A percentile compares a stretch with the other conserved stretches of the same genome.
phyloP scores from a whole-genome alignment of 1,140 invertebrate species.

The Harlomillsia oculata region DNA sequence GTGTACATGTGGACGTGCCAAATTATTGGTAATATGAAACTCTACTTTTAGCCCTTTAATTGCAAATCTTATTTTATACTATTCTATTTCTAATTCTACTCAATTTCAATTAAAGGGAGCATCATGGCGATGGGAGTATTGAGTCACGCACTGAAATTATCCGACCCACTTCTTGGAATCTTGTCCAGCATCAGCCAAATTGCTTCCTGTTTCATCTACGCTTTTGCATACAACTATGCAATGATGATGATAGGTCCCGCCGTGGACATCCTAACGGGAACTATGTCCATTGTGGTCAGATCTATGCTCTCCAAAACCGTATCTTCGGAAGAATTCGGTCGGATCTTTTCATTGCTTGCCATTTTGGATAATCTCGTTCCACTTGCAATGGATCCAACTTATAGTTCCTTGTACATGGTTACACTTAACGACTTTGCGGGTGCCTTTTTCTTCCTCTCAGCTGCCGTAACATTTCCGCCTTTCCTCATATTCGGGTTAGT shows the following conservation, averaged over 20 bases:
- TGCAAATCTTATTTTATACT: too few relatives aligned
- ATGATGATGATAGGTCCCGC: conserved; percentile 55
- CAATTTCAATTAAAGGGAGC: conserved; percentile 22
- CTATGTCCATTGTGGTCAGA: conserved; percentile 9
- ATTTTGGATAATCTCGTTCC: conserved; percentile 12
- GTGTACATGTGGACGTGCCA: too few relatives aligned
- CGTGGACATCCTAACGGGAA: conserved; percentile 20
- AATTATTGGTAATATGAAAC: too few relatives aligned
- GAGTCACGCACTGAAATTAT: conserved; percentile 9
- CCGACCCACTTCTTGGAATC: conserved; percentile 64
- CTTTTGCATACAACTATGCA: conserved; percentile 63
- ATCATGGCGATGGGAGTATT: conserved; percentile 23
- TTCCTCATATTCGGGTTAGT: too few relatives aligned
- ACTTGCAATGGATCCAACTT: conserved; percentile 4
- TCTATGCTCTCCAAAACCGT: conserved; percentile 24
- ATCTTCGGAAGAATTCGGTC: conserved; percentile 10
- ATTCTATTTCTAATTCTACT: too few relatives aligned
- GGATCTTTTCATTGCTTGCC: conserved; percentile 17
- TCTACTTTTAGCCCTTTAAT: too few relatives aligned
- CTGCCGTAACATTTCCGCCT: conserved; percentile 9
- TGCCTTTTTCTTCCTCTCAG: conserved; percentile 17
- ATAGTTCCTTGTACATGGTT: conserved; percentile 11
- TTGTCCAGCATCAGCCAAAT: conserved; percentile 74
- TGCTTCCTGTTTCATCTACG: conserved; percentile 66
- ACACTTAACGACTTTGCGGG: conserved; percentile 9